Conservation (phyloP, 1,140 invertebrate species). For the Theocolax elegans region DNA sequence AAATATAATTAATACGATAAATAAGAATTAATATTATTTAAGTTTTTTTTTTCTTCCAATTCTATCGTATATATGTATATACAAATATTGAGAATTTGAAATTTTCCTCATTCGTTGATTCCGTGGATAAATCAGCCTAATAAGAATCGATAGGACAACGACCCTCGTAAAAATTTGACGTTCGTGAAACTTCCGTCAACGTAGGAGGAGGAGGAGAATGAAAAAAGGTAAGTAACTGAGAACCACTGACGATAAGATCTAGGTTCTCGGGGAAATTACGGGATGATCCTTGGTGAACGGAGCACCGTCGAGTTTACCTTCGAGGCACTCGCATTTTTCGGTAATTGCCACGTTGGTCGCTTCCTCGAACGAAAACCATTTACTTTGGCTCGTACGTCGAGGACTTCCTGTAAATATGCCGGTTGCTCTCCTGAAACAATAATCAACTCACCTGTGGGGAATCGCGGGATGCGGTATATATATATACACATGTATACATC, state of each 20-base stretch:
- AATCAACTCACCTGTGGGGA: too few species aligned
- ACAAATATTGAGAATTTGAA: too few species aligned
- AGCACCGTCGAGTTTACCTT: not conserved
- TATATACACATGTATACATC: too few species aligned
- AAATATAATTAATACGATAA: too few species aligned
- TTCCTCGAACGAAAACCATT: not conserved
- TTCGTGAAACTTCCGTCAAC: not conserved
- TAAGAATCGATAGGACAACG: not conserved
- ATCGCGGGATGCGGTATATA: too few species aligned
- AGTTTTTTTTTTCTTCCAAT: too few species aligned
- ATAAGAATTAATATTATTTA: too few species aligned
- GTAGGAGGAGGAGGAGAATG: too few species aligned
- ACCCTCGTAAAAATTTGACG: not conserved
- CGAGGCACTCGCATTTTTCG: slow-evolving; percentile 23
- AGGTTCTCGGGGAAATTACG: not conserved
- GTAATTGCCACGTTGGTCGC: slow-evolving; percentile 17
- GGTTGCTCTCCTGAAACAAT: too few species aligned
- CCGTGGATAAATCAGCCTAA: not conserved
- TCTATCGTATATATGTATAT: too few species aligned
- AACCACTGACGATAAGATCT: slow-evolving; percentile 34
- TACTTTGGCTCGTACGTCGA: not conserved
- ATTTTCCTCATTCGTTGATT: too few species aligned
- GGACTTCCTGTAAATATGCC: slow-evolving; percentile 9
- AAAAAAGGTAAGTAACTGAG: too few species aligned
- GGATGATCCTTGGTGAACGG: not conserved